Percentiles rank a stretch among this genome's conserved stretches.
phyloP scores from a whole-genome alignment of 2,797 vertebrate species.

The Carcharodon carcharias region DNA sequence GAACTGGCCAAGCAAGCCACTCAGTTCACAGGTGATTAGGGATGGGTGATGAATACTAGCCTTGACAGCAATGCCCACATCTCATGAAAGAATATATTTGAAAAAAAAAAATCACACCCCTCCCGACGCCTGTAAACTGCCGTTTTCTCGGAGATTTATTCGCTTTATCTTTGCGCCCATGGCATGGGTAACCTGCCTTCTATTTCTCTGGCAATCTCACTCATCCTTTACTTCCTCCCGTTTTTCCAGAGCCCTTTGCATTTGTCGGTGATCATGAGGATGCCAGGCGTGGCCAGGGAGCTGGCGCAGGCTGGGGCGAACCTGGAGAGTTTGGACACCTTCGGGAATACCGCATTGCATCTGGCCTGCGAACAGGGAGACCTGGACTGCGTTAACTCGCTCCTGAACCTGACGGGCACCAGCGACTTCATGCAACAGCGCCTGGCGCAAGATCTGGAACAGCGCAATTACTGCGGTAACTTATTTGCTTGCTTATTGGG shows the following conservation, averaged over 20 bases:
- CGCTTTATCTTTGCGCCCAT: neutral
- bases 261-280: neutral
- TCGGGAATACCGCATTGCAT: neutral
- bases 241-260: neutral
- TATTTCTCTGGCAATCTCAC: neutral
- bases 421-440: neutral
- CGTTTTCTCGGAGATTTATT: neutral
- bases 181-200: neutral
- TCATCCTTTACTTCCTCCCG: neutral
- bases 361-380: neutral
- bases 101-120: too few species aligned
- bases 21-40: too few species aligned
- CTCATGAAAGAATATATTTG: too few species aligned
- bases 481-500: neutral
- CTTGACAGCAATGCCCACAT: too few species aligned
- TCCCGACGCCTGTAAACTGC: neutral
- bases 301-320: neutral
- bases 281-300: constrained; percentile 5
- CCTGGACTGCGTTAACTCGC: neutral
- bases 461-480: neutral
- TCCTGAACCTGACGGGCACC: neutral
- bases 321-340: neutral
- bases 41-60: too few species aligned
- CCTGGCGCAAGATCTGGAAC: neutral
- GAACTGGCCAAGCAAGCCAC: too few species aligned